Base-by-base conservation (phyloP, 2,888 invertebrate genomes). In the Odontocolon sp. region DNA sequence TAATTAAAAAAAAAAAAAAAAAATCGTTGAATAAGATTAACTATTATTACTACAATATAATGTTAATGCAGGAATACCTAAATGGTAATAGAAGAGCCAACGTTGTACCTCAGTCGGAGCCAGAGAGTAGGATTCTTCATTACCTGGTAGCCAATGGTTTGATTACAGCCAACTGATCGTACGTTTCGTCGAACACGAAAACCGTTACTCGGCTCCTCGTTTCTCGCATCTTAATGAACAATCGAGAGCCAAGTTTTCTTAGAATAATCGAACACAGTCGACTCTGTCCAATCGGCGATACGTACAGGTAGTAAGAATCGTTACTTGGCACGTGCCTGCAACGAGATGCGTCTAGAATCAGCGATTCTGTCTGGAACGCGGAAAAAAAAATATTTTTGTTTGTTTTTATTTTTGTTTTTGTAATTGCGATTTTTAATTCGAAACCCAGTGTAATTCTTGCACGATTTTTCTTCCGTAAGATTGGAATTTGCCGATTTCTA, bases 81-180 rank as follows among this genome's bases (percentile, higher is more conserved):
- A 89, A 88, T 71, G 90, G 88, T 82, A 90, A 87, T 80, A 86
- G 84, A 81, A 89, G 82, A 87, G 85, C 88, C 56, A 85, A 81
- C 56, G 82, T 90, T 70, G 90, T 92, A 75, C 91, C 91, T 80
- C 92, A 92, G 57, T 91, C 92, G 81, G 92, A 93, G 85, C 92
- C 92, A 80, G 91, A 92, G 80, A 91, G 91, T 81, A 91, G 91
- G 83, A 92, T 93, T 80, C 91, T 92, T 81, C 91, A 92, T 84
- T 93, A 93, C 84, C 88, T 93, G 81, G 91, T 92, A 78, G 91
- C 92, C 79, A 92, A 91, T 85, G 93, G 93, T 74, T 93, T 92
- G 92, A 92, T 93, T 76, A 89, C 89, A 76, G 91, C 91, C 70
- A 90, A 89, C 75, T 87, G 82, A 87, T 81, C 66, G 61, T 68